phyloP scores from a whole-genome alignment of 2,888 invertebrate species.

The Latrodectus hesperus region DNA sequence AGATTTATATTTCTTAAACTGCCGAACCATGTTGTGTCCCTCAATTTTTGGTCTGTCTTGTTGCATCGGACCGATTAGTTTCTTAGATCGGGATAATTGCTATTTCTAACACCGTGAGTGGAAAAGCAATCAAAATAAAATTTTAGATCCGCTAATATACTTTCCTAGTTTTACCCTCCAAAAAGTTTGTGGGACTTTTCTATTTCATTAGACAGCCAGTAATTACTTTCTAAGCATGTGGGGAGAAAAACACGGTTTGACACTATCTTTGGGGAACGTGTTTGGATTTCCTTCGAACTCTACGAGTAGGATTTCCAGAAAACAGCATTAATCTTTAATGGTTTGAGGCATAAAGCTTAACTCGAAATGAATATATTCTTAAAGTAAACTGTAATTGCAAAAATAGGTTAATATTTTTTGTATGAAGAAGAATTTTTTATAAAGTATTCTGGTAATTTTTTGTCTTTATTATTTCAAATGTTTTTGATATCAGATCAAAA shows the following conservation, averaged over 20 bases:
- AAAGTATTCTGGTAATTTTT: no score
- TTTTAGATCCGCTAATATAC: constrained; percentile 6
- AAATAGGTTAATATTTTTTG: no score
- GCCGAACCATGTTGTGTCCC: background rate
- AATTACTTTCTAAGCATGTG: constrained; percentile 42
- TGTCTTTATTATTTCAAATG: no score
- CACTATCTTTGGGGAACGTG: constrained; percentile 23
- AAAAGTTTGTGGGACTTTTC: constrained; percentile 42
- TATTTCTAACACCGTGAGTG: constrained; percentile 5
- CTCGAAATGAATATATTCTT: no score
- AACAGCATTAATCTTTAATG: no score
- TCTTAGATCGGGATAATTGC: constrained; percentile 35
- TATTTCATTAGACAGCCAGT: constrained; percentile 57
- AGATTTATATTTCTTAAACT: background rate
- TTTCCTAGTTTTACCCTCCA: background rate
- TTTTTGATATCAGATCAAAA: no score
- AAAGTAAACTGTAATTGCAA: no score
- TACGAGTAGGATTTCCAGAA: no score
- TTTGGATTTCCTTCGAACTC: no score
- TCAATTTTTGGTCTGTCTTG: background rate
- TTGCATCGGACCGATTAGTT: background rate
- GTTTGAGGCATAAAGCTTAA: no score
- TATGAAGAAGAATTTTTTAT: no score
- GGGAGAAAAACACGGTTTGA: constrained; percentile 45
- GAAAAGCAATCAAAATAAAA: constrained; percentile 13